These are phyloP conservation scores for Mesorhabditis spiculigera DNA, from an alignment of 2,888 invertebrate species.

Conservation along the genomic window DNA sequence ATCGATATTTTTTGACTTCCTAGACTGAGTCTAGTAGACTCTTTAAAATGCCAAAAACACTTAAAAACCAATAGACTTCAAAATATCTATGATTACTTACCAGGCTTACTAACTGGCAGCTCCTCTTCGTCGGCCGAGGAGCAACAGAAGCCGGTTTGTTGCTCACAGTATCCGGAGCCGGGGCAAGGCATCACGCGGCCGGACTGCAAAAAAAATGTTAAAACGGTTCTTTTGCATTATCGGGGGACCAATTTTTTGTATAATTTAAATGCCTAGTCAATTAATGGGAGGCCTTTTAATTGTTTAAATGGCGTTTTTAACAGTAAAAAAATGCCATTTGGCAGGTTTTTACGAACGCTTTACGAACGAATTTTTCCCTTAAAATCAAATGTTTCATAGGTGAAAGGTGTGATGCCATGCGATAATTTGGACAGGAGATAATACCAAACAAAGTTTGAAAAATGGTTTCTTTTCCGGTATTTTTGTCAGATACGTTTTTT, in stretches of 20 bases:
- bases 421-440: too few relatives aligned
- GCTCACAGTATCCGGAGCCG: slow-evolving; percentile 38
- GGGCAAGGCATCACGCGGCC: slow-evolving; percentile 38
- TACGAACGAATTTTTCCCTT: slow-evolving; percentile 10
- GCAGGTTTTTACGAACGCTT: background rate
- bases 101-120: background rate
- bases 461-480: too few relatives aligned
- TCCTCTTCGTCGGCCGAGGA: slow-evolving; percentile 6
- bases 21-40: too few relatives aligned
- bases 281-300: background rate
- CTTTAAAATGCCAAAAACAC: too few relatives aligned
- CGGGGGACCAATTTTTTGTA: background rate
- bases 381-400: background rate
- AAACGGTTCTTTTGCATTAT: too few relatives aligned
- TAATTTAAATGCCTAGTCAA: background rate
- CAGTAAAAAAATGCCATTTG: background rate
- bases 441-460: too few relatives aligned
- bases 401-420: too few relatives aligned
- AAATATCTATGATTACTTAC: background rate
- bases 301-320: background rate
- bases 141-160: slow-evolving; percentile 49
- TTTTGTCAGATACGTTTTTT: too few relatives aligned
- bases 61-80: background rate
- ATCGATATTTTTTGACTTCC: too few relatives aligned
- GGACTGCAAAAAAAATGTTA: slow-evolving; percentile 17